Conservation (phyloP, 2,113 vertebrate genomes). For the Erythrocercus mccallii region DNA sequence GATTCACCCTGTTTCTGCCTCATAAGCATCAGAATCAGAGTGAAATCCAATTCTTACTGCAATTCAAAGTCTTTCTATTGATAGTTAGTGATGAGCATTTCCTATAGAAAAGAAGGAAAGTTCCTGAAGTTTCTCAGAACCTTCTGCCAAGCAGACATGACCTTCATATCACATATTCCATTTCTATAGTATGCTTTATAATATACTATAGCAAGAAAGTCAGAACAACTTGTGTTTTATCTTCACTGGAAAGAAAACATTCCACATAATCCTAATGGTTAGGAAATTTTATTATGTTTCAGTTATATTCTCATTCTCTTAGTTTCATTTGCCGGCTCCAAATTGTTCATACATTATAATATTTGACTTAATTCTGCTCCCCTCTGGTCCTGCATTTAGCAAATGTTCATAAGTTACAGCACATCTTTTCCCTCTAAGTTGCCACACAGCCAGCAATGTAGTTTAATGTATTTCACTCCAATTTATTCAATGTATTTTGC, state of each 20-base stretch:
- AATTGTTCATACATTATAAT: background rate
- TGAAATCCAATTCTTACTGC: background rate
- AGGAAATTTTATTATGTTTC: background rate
- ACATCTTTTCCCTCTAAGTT: background rate
- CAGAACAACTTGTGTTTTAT: background rate
- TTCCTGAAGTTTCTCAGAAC: background rate
- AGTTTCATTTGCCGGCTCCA: background rate
- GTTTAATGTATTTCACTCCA: background rate
- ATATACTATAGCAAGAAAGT: background rate
- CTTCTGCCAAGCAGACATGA: background rate
- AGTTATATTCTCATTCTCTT: background rate
- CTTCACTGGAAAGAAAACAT: background rate
- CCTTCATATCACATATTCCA: background rate
- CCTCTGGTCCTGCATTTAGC: background rate
- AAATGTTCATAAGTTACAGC: background rate
- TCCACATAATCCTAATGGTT: background rate
- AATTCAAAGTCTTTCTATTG: background rate
- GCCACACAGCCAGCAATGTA: background rate
- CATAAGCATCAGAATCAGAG: background rate
- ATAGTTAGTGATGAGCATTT: background rate
- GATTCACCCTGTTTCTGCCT: background rate
- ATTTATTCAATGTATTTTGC: background rate
- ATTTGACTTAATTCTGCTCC: background rate
- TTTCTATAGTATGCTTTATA: background rate
- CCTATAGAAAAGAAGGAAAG: background rate